Conservation (phyloP, 2,113 vertebrate species). For the Lucifuga dentata region DNA sequence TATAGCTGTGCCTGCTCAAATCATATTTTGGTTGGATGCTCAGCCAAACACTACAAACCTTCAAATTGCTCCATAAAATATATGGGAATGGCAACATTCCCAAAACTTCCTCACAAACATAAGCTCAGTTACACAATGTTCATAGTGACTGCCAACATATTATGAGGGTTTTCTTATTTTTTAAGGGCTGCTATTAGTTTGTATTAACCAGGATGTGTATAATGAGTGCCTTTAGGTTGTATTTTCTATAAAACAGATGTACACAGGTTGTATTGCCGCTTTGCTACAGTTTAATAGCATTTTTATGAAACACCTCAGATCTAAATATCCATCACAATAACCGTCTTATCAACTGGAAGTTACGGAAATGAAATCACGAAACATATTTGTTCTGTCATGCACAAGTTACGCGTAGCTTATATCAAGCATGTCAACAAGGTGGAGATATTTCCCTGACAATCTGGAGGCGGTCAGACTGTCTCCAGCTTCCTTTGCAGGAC, state of each 20-base stretch:
- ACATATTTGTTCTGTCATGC: background rate
- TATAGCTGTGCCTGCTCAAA: slow-evolving; percentile 29
- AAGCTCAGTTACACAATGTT: background rate
- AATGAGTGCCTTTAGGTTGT: too few relatives aligned
- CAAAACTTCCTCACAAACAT: background rate
- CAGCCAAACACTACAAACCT: slow-evolving; percentile 11
- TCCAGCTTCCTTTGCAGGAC: slow-evolving; percentile 65
- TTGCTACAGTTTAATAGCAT: too few relatives aligned
- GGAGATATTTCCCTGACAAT: slow-evolving; percentile 43
- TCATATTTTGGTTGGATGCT: slow-evolving; percentile 20
- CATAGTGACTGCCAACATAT: background rate
- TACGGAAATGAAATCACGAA: too few relatives aligned
- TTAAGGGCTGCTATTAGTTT: slow-evolving; percentile 9
- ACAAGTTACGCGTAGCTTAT: background rate
- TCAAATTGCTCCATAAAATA: background rate
- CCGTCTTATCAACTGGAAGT: too few relatives aligned
- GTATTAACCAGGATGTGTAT: slow-evolving; percentile 18
- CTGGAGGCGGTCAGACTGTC: slow-evolving; percentile 32
- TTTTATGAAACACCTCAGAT: too few relatives aligned
- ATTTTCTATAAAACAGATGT: too few relatives aligned
- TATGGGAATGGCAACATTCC: background rate
- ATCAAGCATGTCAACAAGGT: background rate
- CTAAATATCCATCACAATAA: too few relatives aligned
- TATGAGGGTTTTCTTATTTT: background rate
- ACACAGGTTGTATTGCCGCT: too few relatives aligned